These are phyloP conservation scores for Buathra laborator DNA, from an alignment of 2,888 invertebrate species.

Conservation along the genomic window DNA sequence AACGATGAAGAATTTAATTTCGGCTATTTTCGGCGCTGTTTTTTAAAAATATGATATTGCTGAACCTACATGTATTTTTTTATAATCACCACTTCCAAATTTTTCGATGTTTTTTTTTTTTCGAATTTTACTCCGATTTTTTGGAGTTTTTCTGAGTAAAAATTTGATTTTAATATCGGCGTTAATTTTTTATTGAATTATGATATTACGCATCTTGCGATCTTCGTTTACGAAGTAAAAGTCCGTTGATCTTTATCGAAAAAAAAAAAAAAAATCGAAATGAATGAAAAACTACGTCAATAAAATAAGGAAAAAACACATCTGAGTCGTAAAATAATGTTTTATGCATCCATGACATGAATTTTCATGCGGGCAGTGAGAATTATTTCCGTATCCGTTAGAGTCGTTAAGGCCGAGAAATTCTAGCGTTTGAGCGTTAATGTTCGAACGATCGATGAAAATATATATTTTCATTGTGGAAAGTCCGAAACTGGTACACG, in stretches of 20 bases:
- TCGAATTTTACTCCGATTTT: too few relatives aligned
- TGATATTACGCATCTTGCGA: not conserved
- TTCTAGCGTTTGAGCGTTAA: not conserved
- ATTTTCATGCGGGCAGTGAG: slow-evolving; percentile 15
- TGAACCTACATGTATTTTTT: too few relatives aligned
- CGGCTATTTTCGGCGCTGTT: too few relatives aligned
- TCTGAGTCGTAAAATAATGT: not conserved
- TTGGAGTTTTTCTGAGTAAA: too few relatives aligned
- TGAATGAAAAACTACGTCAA: not conserved
- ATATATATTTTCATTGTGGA: slow-evolving; percentile 13
- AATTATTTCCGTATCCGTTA: not conserved
- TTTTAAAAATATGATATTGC: too few relatives aligned
- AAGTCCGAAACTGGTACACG: slow-evolving; percentile 25
- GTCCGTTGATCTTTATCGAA: not conserved
- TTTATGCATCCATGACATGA: not conserved
- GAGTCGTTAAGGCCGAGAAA: not conserved
- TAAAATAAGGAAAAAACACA: not conserved
- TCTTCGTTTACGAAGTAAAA: not conserved
- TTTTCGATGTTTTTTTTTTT: too few relatives aligned
- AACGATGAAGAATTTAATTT: too few relatives aligned
- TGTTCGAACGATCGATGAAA: slow-evolving; percentile 1
- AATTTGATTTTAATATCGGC: too few relatives aligned
- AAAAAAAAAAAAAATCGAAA: not conserved
- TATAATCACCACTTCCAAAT: too few relatives aligned
- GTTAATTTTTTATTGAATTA: not conserved